phyloP scores from a whole-genome alignment of 2,797 vertebrate genomes.

The Geotrypetes seraphini region DNA sequence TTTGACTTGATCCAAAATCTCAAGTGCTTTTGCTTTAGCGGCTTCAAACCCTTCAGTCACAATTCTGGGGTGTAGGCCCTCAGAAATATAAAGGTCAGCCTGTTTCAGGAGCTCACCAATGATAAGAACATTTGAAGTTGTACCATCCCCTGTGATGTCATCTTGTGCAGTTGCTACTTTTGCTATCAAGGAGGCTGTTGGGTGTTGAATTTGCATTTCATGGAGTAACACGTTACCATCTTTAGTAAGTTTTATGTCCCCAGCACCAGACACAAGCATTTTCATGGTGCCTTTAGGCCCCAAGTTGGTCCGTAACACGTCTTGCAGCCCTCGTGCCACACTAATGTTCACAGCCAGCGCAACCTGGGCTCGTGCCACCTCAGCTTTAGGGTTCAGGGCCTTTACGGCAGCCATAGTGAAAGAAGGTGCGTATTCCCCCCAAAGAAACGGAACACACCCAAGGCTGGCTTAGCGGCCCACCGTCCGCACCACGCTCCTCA shows the following conservation, averaged over 20 bases:
- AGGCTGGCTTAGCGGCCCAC: background rate
- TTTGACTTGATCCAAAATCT: constrained; percentile 77
- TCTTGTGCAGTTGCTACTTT: constrained; percentile 96
- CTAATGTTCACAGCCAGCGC: constrained; percentile 90
- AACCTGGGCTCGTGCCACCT: constrained; percentile 87
- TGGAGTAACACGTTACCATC: constrained; percentile 94
- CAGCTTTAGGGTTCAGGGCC: constrained; percentile 88
- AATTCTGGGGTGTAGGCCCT: constrained; percentile 94
- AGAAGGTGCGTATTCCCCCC: background rate
- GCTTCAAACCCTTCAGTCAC: constrained; percentile 91
- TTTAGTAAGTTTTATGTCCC: constrained; percentile 96
- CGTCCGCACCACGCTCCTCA: background rate
- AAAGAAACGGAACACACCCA: background rate
- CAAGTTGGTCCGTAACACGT: constrained; percentile 87
- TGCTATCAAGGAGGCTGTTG: constrained; percentile 91
- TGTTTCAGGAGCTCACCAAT: constrained; percentile 94
- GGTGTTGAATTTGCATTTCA: constrained; percentile 98
- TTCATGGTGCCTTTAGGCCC: constrained; percentile 97
- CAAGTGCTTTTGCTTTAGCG: constrained; percentile 82
- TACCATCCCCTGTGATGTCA: constrained; percentile 96
- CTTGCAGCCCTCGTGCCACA: constrained; percentile 87
- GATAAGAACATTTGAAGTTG: constrained; percentile 92
- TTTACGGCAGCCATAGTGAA: constrained; percentile 72
- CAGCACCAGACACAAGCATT: constrained; percentile 92
- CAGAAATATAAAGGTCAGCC: constrained; percentile 90